Conservation (phyloP, 2,797 vertebrate species). For the Ptychadena robeensis region DNA sequence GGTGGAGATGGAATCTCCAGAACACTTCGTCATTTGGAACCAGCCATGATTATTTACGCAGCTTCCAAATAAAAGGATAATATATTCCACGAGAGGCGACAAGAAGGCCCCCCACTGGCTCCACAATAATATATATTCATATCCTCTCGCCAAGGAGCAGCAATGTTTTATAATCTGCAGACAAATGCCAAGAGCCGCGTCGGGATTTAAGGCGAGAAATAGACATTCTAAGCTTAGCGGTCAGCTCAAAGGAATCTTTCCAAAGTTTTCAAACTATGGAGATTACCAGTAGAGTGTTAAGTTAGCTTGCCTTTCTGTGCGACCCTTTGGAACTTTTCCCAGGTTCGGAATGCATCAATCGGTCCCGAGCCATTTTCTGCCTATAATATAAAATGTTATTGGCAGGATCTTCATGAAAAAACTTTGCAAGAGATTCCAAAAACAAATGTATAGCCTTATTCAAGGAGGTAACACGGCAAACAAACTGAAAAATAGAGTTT, state of each 20-base stretch:
- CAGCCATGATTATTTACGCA: not conserved
- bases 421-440: no score
- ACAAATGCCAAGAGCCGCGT: not conserved
- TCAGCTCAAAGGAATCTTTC: not conserved
- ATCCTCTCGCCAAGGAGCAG: not conserved
- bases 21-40: not conserved
- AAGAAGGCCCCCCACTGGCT: not conserved
- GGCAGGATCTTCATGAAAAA: no score
- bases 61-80: slow-evolving; percentile 22
- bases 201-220: not conserved
- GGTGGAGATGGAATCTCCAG: not conserved
- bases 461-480: no score
- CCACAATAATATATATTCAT: not conserved
- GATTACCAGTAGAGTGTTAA: no score
- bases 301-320: no score
- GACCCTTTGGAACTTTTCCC: no score
- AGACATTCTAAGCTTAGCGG: not conserved
- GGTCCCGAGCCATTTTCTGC: no score
- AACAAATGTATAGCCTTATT: no score
- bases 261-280: not conserved
- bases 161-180: not conserved
- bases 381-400: no score
- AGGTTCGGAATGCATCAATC: no score
- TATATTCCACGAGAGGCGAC: not conserved
- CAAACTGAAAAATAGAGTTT: no score